Conservation (phyloP, 2,113 vertebrate genomes). For the Seriola aureovittata region DNA sequence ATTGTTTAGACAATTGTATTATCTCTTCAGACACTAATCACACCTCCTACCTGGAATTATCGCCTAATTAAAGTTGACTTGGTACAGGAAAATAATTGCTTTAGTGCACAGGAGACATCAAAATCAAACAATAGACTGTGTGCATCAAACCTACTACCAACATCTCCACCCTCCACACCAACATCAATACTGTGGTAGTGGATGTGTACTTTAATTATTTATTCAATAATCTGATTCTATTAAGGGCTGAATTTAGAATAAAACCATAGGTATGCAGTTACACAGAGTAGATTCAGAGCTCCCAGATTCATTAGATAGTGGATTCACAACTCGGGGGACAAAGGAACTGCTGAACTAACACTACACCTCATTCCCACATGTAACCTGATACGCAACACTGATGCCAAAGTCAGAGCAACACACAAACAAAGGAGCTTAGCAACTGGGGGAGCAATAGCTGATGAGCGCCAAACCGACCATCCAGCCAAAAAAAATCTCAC, state of each 20-base stretch:
- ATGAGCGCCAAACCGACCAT: slow-evolving; percentile 47
- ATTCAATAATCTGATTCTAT: slow-evolving; percentile 52
- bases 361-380: slow-evolving; percentile 75
- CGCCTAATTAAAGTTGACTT: slow-evolving; percentile 17
- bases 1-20: neutral
- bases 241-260: slow-evolving; percentile 39
- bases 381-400: slow-evolving; percentile 69
- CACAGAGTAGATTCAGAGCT: slow-evolving; percentile 44
- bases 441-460: slow-evolving; percentile 62
- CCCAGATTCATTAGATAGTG: slow-evolving; percentile 58
- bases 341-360: slow-evolving; percentile 77
- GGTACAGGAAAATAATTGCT: slow-evolving; percentile 27
- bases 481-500: slow-evolving; percentile 50
- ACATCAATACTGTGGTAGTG: slow-evolving; percentile 16
- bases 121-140: slow-evolving; percentile 43
- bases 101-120: slow-evolving; percentile 24
- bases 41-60: slow-evolving; percentile 25
- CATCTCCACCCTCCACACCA: slow-evolving; percentile 21
- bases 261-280: slow-evolving; percentile 52
- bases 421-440: slow-evolving; percentile 81
- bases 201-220: slow-evolving; percentile 42
- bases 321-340: slow-evolving; percentile 72
- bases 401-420: slow-evolving; percentile 71
- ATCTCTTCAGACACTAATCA: slow-evolving; percentile 4
- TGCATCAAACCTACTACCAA: slow-evolving; percentile 4